Percentiles rank a stretch among this genome's conserved stretches.
Conservation (phyloP, 1,140 invertebrate genomes). For the Achroia grisella region DNA sequence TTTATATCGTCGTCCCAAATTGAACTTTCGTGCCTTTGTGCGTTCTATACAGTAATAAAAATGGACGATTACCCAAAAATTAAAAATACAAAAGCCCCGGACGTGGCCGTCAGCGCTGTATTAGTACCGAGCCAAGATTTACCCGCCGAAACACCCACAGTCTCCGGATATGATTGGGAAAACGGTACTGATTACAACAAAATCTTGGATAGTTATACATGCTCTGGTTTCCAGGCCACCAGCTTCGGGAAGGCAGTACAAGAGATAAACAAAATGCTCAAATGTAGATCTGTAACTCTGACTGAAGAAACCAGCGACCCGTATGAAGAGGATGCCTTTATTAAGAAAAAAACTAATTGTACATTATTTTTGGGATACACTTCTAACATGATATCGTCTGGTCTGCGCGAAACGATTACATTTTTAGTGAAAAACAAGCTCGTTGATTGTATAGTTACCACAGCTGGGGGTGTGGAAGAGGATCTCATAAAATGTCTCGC, state of each 20-base stretch:
- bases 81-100: constrained; percentile 52
- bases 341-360: constrained; percentile 85
- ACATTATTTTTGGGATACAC: constrained; percentile 99
- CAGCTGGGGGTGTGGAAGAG: constrained; percentile 98
- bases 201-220: constrained; percentile 86
- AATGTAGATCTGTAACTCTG: constrained; percentile 78
- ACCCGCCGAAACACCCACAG: constrained; percentile 76
- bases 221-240: constrained; percentile 96
- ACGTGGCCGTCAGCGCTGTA: constrained; percentile 78
- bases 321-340: constrained; percentile 86
- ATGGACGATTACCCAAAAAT: constrained; percentile 24
- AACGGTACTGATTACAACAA: constrained; percentile 91
- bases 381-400: constrained; percentile 97
- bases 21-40: no score
- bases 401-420: constrained; percentile 92
- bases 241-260: constrained; percentile 93
- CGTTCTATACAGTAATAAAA: no score
- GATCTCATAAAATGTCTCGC: constrained; percentile 99
- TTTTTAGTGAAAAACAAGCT: constrained; percentile 90
- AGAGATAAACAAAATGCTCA: constrained; percentile 95
- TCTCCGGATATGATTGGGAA: constrained; percentile 94
- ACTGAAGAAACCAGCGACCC: constrained; percentile 78
- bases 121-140: constrained; percentile 77
- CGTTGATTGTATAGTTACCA: constrained; percentile 97
- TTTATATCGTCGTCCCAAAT: no score